Evolutionary conservation across 2,888 invertebrate species (phyloP).

Genomic region (Blastobasis adustella): DNA sequence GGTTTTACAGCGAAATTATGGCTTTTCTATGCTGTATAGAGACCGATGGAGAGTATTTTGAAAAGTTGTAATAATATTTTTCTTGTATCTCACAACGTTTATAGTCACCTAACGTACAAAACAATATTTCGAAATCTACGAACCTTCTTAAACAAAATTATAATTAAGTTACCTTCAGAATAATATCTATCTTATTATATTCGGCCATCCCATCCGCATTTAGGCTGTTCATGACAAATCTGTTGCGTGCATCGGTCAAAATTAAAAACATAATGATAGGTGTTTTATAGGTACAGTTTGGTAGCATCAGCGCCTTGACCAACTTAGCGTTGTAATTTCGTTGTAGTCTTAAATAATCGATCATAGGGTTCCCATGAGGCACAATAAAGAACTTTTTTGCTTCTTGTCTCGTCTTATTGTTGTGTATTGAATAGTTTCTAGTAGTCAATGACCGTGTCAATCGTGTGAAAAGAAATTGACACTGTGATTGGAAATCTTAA

Average conservation of each 20-base stretch:
- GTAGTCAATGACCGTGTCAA: background rate
- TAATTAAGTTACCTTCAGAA: too few species aligned
- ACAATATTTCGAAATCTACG: too few species aligned
- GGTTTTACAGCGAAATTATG: too few species aligned
- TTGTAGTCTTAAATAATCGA: constrained; percentile 11
- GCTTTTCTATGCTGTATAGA: too few species aligned
- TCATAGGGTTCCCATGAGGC: constrained; percentile 26
- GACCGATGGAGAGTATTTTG: too few species aligned
- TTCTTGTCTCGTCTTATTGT: constrained; percentile 28
- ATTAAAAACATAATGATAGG: constrained; percentile 4
- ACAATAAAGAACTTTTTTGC: constrained; percentile 34
- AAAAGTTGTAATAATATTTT: too few species aligned
- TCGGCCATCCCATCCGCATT: background rate
- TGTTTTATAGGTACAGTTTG: constrained; percentile 4
- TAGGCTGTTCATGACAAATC: background rate
- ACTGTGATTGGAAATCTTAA: too few species aligned
- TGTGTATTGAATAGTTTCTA: constrained; percentile 15
- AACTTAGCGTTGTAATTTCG: constrained; percentile 26
- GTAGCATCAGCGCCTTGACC: constrained; percentile 31
- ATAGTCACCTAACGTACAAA: too few species aligned
- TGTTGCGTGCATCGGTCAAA: constrained; percentile 4
- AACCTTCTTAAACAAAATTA: too few species aligned
- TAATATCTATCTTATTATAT: background rate
- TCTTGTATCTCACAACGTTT: too few species aligned
- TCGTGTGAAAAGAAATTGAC: background rate